phyloP scores from a whole-genome alignment of 1,140 invertebrate species.

The Drosophila auraria region DNA sequence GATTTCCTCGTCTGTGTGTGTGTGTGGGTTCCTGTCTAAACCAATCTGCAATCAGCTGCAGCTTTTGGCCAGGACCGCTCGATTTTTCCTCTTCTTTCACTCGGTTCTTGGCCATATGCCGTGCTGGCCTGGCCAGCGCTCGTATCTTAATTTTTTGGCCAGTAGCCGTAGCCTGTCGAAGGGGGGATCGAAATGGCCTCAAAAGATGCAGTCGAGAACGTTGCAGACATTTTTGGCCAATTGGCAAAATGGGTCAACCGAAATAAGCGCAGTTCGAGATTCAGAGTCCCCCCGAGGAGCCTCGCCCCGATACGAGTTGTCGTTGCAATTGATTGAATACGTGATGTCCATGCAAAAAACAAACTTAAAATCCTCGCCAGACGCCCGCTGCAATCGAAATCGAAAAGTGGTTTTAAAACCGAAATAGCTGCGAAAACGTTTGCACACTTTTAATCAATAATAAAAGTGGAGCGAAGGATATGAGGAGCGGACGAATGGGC shows the following conservation, averaged over 20 bases:
- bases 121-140: constrained; percentile 29
- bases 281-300: constrained; percentile 3
- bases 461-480: constrained; percentile 30
- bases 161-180: background rate
- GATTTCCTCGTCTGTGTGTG: constrained; percentile 11
- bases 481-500: constrained; percentile 30
- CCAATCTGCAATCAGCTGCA: constrained; percentile 79
- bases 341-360: constrained; percentile 82
- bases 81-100: background rate
- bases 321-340: constrained; percentile 83
- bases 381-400: constrained; percentile 49
- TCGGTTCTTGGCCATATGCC: background rate
- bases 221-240: constrained; percentile 76
- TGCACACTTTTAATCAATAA: constrained; percentile 83
- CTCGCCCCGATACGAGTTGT: constrained; percentile 24
- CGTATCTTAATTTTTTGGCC: constrained; percentile 75
- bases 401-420: constrained; percentile 80
- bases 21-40: constrained; percentile 60
- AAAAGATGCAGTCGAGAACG: constrained; percentile 58
- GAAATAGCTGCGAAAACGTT: constrained; percentile 81
- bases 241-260: constrained; percentile 77
- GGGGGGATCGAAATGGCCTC: constrained; percentile 22
- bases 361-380: constrained; percentile 73
- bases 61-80: constrained; percentile 43
- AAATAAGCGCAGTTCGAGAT: constrained; percentile 66